phyloP scores from a whole-genome alignment of 2,113 vertebrate species.

The Odocoileus virginianus region DNA sequence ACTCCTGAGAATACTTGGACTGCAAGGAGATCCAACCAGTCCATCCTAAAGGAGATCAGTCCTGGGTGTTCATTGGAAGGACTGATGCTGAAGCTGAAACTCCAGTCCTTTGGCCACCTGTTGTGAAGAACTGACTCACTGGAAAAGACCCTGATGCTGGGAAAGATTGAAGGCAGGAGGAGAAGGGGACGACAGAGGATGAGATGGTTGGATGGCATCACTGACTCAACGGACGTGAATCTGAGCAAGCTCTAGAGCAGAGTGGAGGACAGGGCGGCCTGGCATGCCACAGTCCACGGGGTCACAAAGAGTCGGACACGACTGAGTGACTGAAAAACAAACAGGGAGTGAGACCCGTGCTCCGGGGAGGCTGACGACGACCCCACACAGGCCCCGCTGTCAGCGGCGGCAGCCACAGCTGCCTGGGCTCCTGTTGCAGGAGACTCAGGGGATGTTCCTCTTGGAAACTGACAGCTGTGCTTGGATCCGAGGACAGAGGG shows the following conservation, averaged over 20 bases:
- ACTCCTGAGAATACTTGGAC: neutral
- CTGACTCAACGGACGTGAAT: neutral
- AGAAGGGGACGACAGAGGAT: neutral
- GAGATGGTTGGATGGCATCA: neutral
- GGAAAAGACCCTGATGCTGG: neutral
- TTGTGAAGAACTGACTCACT: fast-evolving
- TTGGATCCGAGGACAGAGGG: neutral
- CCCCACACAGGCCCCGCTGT: neutral
- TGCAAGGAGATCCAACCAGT: neutral
- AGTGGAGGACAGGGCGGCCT: neutral
- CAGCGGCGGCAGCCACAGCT: neutral
- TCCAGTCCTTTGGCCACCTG: neutral
- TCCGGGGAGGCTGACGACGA: neutral
- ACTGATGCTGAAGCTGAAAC: neutral
- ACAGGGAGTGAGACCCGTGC: no score
- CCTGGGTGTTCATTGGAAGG: neutral
- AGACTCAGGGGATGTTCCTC: neutral
- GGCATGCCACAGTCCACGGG: neutral
- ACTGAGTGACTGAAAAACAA: neutral
- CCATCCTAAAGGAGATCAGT: neutral
- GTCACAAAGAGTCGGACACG: fast-evolving
- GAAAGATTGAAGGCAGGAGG: neutral
- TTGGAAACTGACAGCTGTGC: neutral
- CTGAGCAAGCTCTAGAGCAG: neutral
- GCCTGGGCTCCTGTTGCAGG: neutral